Percentiles rank a stretch among this genome's conserved stretches.
These are phyloP conservation scores for Eumerus sabulonum DNA, from an alignment of 2,888 invertebrate species.

Conservation along the genomic window DNA sequence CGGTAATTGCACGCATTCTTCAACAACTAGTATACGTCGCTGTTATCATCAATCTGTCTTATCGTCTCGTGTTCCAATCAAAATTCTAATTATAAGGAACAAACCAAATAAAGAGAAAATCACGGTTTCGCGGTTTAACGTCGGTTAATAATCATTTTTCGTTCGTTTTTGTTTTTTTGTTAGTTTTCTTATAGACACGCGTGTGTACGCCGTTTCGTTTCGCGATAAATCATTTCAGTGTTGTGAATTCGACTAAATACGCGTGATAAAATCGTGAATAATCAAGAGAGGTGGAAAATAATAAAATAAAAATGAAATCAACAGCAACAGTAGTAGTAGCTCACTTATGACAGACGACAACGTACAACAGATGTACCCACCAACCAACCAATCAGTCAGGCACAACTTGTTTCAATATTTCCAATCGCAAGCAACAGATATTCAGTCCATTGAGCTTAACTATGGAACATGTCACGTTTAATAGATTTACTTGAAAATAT, in stretches of 20 bases:
- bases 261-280: slow-evolving; percentile 8
- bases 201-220: slow-evolving; percentile 8
- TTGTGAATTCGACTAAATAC: slow-evolving; percentile 7
- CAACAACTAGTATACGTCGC: slow-evolving; percentile 70
- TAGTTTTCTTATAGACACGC: background rate
- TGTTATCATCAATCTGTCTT: slow-evolving; percentile 73
- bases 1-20: slow-evolving; percentile 66
- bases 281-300: slow-evolving; percentile 45
- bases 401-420: background rate
- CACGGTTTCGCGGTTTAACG: slow-evolving; percentile 67
- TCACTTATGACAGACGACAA: slow-evolving; percentile 60
- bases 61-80: slow-evolving; percentile 59
- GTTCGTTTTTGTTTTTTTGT: slow-evolving; percentile 8
- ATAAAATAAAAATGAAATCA: slow-evolving; percentile 59
- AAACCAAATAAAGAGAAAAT: too few relatives aligned
- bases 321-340: slow-evolving; percentile 1
- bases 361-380: background rate
- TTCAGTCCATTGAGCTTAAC: slow-evolving; percentile 57
- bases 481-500: slow-evolving; percentile 67
- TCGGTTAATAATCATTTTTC: slow-evolving; percentile 51
- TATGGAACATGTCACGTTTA: slow-evolving; percentile 71
- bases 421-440: background rate
- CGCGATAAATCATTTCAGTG: slow-evolving; percentile 24
- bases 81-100: too few relatives aligned
- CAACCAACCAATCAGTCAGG: slow-evolving; percentile 5